Evolutionary conservation across 2,888 invertebrate species (phyloP).

Genomic region (Chrysolina americana): DNA sequence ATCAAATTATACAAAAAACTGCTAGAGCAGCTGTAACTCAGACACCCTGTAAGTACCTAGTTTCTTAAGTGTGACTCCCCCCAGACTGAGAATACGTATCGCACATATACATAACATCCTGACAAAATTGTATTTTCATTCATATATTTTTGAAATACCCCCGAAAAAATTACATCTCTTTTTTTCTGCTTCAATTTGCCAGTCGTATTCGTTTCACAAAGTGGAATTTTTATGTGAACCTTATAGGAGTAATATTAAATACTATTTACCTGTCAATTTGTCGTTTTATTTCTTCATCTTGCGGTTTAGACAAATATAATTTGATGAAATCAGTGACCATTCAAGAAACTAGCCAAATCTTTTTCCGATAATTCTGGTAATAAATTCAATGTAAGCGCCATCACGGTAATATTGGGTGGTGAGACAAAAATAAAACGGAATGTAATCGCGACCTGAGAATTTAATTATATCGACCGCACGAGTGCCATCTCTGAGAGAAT

Average conservation of each 20-base stretch:
- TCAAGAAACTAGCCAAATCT: too few relatives aligned
- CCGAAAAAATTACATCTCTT: background rate
- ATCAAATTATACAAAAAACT: background rate
- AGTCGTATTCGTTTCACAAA: background rate
- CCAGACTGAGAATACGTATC: constrained; percentile 19
- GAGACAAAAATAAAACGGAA: too few relatives aligned
- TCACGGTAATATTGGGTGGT: too few relatives aligned
- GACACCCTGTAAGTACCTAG: background rate
- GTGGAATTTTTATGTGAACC: background rate
- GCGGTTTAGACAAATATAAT: too few relatives aligned
- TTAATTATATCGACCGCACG: too few relatives aligned
- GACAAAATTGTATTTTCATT: background rate
- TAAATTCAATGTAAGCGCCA: too few relatives aligned
- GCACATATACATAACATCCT: background rate
- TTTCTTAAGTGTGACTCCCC: background rate
- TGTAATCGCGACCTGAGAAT: too few relatives aligned
- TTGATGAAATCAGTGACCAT: too few relatives aligned
- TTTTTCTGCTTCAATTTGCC: background rate
- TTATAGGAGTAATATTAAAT: background rate
- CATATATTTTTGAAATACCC: background rate
- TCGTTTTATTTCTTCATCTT: background rate
- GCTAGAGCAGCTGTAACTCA: background rate
- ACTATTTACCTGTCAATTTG: background rate
- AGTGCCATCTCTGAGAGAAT: too few relatives aligned
- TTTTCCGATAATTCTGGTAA: too few relatives aligned